phyloP scores from a whole-genome alignment of 35 echinoderm and acorn worm species.

The Ptychodera flava region DNA sequence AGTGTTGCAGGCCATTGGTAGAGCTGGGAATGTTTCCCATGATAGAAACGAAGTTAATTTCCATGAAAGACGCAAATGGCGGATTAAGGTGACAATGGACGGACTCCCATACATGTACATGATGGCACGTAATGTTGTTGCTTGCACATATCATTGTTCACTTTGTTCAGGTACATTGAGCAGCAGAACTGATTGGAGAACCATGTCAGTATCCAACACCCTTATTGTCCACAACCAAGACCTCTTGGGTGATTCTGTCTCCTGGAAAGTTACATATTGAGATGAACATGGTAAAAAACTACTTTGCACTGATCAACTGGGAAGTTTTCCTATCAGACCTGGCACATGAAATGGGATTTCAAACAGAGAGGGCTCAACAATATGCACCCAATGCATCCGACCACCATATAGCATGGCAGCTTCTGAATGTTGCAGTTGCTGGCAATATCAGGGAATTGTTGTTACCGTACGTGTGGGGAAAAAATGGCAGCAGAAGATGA shows the following conservation, averaged over 20 bases:
- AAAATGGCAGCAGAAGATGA: background rate
- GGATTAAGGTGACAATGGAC: background rate
- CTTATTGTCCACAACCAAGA: background rate
- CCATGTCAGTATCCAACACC: background rate
- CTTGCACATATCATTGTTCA: background rate
- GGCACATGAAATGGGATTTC: conserved; percentile 36
- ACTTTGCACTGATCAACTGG: conserved; percentile 4
- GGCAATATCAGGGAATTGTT: conserved; percentile 39
- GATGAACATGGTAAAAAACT: conserved; percentile 10
- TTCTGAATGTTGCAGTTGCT: conserved; percentile 24
- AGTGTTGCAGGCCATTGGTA: no score
- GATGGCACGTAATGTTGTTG: background rate
- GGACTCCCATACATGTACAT: background rate
- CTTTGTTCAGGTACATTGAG: background rate
- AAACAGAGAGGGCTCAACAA: conserved; percentile 33
- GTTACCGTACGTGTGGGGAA: conserved; percentile 23
- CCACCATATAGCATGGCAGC: conserved; percentile 50
- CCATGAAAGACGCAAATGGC: background rate
- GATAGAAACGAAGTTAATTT: no score
- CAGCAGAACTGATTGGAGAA: no score
- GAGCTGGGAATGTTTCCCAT: no score
- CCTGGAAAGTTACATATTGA: background rate
- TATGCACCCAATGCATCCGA: conserved; percentile 26
- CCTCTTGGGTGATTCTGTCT: background rate
- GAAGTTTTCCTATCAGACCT: conserved; percentile 22